These are phyloP conservation scores for Bombycilla garrulus DNA, from an alignment of 2,113 vertebrate species.

Conservation along the genomic window DNA sequence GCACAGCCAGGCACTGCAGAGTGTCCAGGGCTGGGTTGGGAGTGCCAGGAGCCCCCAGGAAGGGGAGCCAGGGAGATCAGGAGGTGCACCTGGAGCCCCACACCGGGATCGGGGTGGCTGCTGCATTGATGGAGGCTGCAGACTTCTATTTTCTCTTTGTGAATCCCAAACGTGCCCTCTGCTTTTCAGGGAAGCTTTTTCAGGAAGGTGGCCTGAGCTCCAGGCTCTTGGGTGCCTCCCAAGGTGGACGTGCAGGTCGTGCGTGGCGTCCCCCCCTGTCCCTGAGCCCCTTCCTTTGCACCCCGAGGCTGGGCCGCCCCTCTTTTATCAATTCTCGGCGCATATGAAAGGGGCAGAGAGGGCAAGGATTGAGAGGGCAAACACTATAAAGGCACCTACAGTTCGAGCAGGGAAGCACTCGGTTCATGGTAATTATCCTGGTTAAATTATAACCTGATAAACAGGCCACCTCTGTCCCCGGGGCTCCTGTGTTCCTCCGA, in stretches of 20 bases:
- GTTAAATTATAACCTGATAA: constrained; percentile 29
- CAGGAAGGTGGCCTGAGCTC: background rate
- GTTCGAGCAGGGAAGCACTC: background rate
- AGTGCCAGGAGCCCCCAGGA: background rate
- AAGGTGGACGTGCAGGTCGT: background rate
- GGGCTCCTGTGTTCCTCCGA: background rate
- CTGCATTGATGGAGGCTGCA: fast-evolving
- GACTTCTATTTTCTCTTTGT: background rate
- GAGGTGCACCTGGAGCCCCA: background rate
- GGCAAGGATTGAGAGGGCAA: constrained; percentile 30
- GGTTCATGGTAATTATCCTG: background rate
- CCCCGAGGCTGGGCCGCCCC: background rate
- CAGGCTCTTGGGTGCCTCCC: background rate
- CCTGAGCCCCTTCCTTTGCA: background rate
- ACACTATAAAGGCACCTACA: background rate
- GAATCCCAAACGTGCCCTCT: background rate
- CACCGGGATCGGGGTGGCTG: fast-evolving
- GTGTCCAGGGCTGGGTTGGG: background rate
- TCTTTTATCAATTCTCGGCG: background rate
- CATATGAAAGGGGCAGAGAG: background rate
- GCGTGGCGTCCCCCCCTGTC: background rate
- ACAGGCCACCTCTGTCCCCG: background rate
- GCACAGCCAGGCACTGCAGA: background rate
- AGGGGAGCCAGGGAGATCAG: background rate
- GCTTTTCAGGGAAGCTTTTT: background rate